Evolutionary conservation across 2,113 vertebrate genomes (phyloP).

Genomic region (Leptodactylus fuscus): DNA sequence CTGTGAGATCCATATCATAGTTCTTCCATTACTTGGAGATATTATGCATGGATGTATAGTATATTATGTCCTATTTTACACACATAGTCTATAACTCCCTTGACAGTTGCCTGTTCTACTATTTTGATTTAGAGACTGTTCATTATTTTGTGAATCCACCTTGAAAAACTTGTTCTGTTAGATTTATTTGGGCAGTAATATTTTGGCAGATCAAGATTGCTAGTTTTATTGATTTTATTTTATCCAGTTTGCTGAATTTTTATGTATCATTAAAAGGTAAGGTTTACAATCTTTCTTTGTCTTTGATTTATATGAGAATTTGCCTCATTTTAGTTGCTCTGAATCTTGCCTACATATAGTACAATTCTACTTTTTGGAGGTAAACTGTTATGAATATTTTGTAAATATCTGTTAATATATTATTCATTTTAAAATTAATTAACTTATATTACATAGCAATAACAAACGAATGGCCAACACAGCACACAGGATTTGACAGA

Average conservation of each 20-base stretch:
- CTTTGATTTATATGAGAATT: not conserved
- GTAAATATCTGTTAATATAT: not conserved
- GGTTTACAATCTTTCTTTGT: conserved; percentile 21
- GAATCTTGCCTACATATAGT: not conserved
- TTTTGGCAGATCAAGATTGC: conserved; percentile 35
- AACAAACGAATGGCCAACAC: not conserved
- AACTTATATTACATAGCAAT: not conserved
- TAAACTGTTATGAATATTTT: not conserved
- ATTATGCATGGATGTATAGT: not conserved
- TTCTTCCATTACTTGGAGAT: not conserved
- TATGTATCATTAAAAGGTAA: conserved; percentile 43
- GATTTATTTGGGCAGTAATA: conserved; percentile 28
- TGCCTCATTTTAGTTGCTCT: not conserved
- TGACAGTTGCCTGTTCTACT: not conserved
- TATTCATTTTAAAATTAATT: not conserved
- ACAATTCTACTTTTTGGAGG: not conserved
- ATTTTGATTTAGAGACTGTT: conserved; percentile 22
- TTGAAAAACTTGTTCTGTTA: conserved; percentile 11
- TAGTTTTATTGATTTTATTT: conserved; percentile 40
- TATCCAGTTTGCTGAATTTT: conserved; percentile 35
- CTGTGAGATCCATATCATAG: not conserved
- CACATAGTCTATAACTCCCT: not conserved
- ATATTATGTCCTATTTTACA: not conserved
- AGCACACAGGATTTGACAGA: too few relatives aligned
- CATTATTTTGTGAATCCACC: conserved; percentile 32